These are phyloP conservation scores for Achlya flavicornis DNA, from an alignment of 2,888 invertebrate species.

Conservation along the genomic window DNA sequence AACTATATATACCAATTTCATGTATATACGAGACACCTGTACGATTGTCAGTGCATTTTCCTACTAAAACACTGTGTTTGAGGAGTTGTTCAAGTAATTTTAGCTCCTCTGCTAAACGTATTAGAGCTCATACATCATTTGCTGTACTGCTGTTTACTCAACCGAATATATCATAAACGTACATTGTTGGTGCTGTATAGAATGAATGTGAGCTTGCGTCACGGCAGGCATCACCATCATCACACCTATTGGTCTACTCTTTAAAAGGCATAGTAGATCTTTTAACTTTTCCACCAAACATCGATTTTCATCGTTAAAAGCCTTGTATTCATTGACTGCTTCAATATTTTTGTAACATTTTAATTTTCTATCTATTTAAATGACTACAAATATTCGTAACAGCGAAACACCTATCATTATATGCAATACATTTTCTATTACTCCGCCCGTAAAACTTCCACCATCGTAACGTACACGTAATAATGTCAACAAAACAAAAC, in stretches of 20 bases:
- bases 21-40: background rate
- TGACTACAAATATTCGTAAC: too few relatives aligned
- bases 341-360: background rate
- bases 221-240: background rate
- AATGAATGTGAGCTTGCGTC: background rate
- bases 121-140: background rate
- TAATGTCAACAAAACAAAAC: conserved; percentile 63
- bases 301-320: background rate
- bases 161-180: background rate
- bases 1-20: background rate
- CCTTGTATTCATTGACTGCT: background rate
- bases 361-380: background rate
- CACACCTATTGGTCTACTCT: too few relatives aligned
- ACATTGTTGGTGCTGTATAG: background rate
- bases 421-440: background rate
- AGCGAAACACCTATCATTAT: too few relatives aligned
- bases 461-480: conserved; percentile 36
- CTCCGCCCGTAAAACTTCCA: conserved; percentile 17
- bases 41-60: background rate
- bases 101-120: background rate
- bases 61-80: background rate
- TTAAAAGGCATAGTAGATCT: too few relatives aligned
- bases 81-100: background rate
- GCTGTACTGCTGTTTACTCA: background rate
- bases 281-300: background rate